Evolutionary conservation across 2,113 vertebrate genomes (phyloP), one percentile per base, ranked within the genome.

Genomic region (Bothrops jararaca): DNA sequence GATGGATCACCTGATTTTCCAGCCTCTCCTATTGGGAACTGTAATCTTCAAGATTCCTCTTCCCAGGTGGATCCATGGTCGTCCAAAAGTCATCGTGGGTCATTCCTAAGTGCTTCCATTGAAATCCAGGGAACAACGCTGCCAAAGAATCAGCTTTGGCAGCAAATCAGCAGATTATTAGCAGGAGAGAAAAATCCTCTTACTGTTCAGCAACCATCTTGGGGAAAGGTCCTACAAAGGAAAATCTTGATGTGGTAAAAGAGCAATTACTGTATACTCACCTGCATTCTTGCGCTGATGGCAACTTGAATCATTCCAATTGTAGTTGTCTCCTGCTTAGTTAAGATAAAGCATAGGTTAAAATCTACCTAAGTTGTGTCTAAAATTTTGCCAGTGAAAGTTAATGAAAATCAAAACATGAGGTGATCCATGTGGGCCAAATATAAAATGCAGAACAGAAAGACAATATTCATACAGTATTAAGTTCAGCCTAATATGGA

Each of bases 281-380:
- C 90, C 85, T 85, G 92, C 95, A 80, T 91, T 53, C 53, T 92
- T 96, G 91, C 93, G 58, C 90, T 86, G 54, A 29, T 50, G 80
- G 18, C 9, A 86, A 93, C 88, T 94, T 0, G 5, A 74, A 93
- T 91, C 60, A 94, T 22, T 54, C 92, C 85, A 91, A 45, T 87
- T 92, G 24, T 80, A 42, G 39, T 93, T 92, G 6, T 22, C 53
- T 45, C 34, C n/a, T 56, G 94, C 42, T 42, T 80, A 42, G 74
- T 80, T 80, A 80, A 42, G 34, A 22, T 80, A 39, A 80, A 80
- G 34, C 7, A 22, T 80, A 8, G 39, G 6, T 80, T 80, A 39
- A 80, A 39, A 80, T 80, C 69, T 80, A 80, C 2, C 15, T 80
- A 87, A 52, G 26, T 7, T 13, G 26, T 39, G 11, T 91, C 15